Evolutionary conservation across 2,113 vertebrate genomes (phyloP), one percentile per base, ranked within the genome.

Genomic region (Acrocephalus arundinaceus): DNA sequence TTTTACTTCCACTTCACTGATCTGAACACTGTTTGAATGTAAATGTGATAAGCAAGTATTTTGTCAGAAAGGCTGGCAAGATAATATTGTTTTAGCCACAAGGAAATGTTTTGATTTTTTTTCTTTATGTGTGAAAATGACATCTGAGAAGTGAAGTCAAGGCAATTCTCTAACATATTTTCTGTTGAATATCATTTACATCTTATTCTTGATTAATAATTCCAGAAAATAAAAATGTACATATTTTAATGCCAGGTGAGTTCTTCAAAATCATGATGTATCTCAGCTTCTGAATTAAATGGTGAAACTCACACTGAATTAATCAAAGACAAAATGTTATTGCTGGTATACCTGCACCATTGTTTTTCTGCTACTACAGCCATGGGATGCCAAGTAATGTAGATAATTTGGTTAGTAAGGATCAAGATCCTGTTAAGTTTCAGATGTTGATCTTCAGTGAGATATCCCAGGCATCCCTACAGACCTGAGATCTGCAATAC

Each of bases 1-100:
- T 94, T 84, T 68, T 81, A 90, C 76, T 75, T 90, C 84, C 90
- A 89, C 67, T 54, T 46, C 62, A 77, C 67, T 85, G 59, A 93
- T 83, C 51, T 20, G 7, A 61, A 75, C 67, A 41, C 54, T 66
- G 71, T 62, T 74, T 27, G 81, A 81, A 90, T 90, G 15, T 37
- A 89, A 86, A 93, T 78, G 58, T 93, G 78, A 35, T 68, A 75
- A 97, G 92, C 55, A 13, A 75, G 57, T 45, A 81, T 85, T 78
- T 59, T 80, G 37, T 70, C n/a, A 78, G 63, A 61, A 52, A 68
- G 11, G 10, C 62, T 74, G 94, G 72, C 24, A 72, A 95, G 75
- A 77, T 68, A 84, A 46, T 10, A 67, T 5, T 20, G 46, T 89
- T 91, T 89, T 45, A 95, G 46, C 25, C 41, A 59, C 24, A 54